Conservation (phyloP, 53 echinoderm and acorn worm species). For the Hippasteria phrygiana region DNA sequence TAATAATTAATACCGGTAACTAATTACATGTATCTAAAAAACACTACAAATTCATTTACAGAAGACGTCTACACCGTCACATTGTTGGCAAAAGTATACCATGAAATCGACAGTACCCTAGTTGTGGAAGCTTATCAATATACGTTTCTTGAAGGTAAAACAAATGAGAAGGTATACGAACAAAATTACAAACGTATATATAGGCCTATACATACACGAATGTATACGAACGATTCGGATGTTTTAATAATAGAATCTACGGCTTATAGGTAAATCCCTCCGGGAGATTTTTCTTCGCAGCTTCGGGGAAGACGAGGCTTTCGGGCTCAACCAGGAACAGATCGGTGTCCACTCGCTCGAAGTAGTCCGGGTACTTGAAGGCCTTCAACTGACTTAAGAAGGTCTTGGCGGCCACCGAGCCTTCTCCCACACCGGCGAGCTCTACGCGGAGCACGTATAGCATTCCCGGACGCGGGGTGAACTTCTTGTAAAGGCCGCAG, state of each 20-base stretch:
- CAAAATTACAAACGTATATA: no score
- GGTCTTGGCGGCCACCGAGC: constrained; percentile 32
- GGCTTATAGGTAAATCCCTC: constrained; percentile 54
- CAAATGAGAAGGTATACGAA: no score
- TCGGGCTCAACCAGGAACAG: constrained; percentile 54
- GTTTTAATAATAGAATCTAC: neutral
- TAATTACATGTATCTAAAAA: no score
- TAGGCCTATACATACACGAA: no score
- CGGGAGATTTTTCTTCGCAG: constrained; percentile 47
- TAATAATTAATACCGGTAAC: no score
- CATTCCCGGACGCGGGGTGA: constrained; percentile 53
- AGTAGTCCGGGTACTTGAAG: constrained; percentile 40
- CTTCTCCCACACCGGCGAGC: constrained; percentile 51
- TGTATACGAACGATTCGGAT: no score
- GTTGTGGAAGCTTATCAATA: no score
- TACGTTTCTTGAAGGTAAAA: no score
- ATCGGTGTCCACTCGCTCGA: constrained; percentile 30
- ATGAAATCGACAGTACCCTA: no score
- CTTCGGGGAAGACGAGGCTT: constrained; percentile 44
- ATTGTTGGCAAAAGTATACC: no score
- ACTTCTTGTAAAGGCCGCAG: constrained; percentile 67
- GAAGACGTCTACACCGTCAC: no score
- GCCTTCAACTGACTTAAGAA: constrained; percentile 52
- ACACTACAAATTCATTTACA: no score
- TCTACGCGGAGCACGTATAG: constrained; percentile 71